A percentile compares a stretch with the other conserved stretches of the same genome.
These are phyloP conservation scores for Pipa parva DNA, from an alignment of 2,113 vertebrate genomes.

Conservation along the genomic window DNA sequence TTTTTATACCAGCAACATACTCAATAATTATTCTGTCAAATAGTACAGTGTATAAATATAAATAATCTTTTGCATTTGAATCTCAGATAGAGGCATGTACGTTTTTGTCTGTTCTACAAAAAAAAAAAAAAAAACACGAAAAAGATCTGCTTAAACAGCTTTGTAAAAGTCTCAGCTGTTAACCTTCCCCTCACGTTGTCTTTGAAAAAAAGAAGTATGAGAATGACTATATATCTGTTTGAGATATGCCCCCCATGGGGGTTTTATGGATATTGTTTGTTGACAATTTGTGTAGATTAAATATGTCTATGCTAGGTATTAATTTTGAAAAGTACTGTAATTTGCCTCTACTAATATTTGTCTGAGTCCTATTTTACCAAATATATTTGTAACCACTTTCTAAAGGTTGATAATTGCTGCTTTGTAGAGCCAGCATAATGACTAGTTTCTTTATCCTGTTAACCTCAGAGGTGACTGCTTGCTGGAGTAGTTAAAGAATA, in stretches of 20 bases:
- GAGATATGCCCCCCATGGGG: slow-evolving; percentile 73
- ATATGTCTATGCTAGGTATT: slow-evolving; percentile 78
- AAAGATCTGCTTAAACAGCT: slow-evolving; percentile 72
- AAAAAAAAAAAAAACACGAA: no score
- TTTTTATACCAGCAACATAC: no score
- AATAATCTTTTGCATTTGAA: slow-evolving; percentile 8
- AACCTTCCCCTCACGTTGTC: slow-evolving; percentile 74
- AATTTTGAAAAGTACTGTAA: slow-evolving; percentile 83
- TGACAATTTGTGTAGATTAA: slow-evolving; percentile 82
- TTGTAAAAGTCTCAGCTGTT: slow-evolving; percentile 73
- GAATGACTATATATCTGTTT: slow-evolving; percentile 82
- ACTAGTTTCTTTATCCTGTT: slow-evolving; percentile 76
- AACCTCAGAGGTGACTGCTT: slow-evolving; percentile 66
- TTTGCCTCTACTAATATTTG: slow-evolving; percentile 82
- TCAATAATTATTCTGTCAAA: no score
- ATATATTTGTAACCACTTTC: slow-evolving; percentile 75
- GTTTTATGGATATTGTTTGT: slow-evolving; percentile 81
- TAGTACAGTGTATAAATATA: no score
- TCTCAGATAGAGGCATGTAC: neutral
- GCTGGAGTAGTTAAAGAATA: slow-evolving; percentile 55
- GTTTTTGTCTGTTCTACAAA: slow-evolving; percentile 13
- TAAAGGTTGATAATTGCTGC: slow-evolving; percentile 79
- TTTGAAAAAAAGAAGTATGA: slow-evolving; percentile 72
- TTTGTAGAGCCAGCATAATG: slow-evolving; percentile 68
- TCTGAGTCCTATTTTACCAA: slow-evolving; percentile 77